Evolutionary conservation across 2,888 invertebrate genomes (phyloP).

Genomic region (Lingula anatina): DNA sequence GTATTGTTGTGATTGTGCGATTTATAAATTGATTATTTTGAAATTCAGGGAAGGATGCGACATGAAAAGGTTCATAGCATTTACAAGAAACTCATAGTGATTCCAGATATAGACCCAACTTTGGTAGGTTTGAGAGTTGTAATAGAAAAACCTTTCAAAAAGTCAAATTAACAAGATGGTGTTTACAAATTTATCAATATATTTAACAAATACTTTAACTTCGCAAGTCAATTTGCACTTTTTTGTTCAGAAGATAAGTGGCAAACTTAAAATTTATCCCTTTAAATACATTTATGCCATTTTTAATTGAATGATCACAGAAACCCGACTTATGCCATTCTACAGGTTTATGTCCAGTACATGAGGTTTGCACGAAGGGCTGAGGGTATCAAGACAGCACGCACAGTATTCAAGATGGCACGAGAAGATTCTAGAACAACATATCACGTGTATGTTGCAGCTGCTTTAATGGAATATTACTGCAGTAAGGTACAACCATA

Average conservation of each 20-base stretch:
- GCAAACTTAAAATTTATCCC: neutral
- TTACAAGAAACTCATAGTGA: slow-evolving; percentile 84
- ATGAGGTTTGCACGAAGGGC: slow-evolving; percentile 98
- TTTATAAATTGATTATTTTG: too few relatives aligned
- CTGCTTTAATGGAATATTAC: slow-evolving; percentile 98
- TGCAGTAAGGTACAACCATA: slow-evolving; percentile 82
- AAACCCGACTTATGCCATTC: slow-evolving; percentile 1
- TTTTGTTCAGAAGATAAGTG: neutral
- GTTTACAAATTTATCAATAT: slow-evolving; percentile 1
- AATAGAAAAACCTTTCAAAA: too few relatives aligned
- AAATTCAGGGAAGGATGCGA: slow-evolving; percentile 70
- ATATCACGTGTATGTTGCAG: slow-evolving; percentile 93
- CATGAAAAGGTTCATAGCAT: slow-evolving; percentile 95
- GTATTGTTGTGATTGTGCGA: too few relatives aligned
- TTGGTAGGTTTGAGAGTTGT: slow-evolving; percentile 68
- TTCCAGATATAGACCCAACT: slow-evolving; percentile 89
- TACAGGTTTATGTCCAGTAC: slow-evolving; percentile 89
- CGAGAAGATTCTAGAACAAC: slow-evolving; percentile 78
- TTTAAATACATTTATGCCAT: neutral
- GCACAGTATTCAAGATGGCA: slow-evolving; percentile 90
- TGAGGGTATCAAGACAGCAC: slow-evolving; percentile 94
- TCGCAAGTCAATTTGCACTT: neutral
- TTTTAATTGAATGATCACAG: too few relatives aligned
- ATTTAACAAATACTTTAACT: neutral
- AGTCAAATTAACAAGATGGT: too few relatives aligned